phyloP scores from a whole-genome alignment of 2,888 invertebrate species.

The Iphiclides podalirius region DNA sequence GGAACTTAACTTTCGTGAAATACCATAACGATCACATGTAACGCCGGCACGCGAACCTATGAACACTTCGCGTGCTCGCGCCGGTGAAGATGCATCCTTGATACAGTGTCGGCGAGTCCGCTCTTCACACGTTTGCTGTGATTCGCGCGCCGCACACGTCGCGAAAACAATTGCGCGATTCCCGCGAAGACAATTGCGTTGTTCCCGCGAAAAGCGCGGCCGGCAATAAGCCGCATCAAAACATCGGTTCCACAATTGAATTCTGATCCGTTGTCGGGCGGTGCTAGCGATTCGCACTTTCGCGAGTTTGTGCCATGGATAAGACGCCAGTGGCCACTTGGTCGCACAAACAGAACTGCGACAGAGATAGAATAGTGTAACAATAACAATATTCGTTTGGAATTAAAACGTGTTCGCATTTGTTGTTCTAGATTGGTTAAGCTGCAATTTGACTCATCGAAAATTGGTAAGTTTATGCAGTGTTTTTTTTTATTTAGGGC shows the following conservation, averaged over 20 bases:
- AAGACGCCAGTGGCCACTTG: constrained; percentile 5
- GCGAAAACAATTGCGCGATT: constrained; percentile 26
- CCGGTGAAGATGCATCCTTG: constrained; percentile 10
- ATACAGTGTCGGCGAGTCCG: constrained; percentile 20
- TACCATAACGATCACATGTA: constrained; percentile 49
- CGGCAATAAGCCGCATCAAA: constrained; percentile 12
- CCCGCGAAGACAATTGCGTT: no score
- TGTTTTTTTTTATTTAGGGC: background rate
- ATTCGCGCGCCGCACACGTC: constrained; percentile 37
- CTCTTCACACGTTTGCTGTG: constrained; percentile 39
- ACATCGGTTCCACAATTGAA: constrained; percentile 15
- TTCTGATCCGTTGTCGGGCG: constrained; percentile 11
- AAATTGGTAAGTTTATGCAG: background rate
- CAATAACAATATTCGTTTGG: background rate
- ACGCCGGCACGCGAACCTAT: constrained; percentile 33
- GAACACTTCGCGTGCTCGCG: constrained; percentile 5
- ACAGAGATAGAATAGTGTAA: background rate
- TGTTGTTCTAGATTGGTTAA: background rate
- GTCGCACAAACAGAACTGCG: background rate
- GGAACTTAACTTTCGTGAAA: constrained; percentile 47
- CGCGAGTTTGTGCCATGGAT: constrained; percentile 14
- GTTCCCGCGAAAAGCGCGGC: background rate
- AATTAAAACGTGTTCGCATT: background rate
- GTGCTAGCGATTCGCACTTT: constrained; percentile 14
- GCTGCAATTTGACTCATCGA: background rate